These are phyloP conservation scores for Eumaeus atala DNA, from an alignment of 1,140 invertebrate species.

Conservation along the genomic window DNA sequence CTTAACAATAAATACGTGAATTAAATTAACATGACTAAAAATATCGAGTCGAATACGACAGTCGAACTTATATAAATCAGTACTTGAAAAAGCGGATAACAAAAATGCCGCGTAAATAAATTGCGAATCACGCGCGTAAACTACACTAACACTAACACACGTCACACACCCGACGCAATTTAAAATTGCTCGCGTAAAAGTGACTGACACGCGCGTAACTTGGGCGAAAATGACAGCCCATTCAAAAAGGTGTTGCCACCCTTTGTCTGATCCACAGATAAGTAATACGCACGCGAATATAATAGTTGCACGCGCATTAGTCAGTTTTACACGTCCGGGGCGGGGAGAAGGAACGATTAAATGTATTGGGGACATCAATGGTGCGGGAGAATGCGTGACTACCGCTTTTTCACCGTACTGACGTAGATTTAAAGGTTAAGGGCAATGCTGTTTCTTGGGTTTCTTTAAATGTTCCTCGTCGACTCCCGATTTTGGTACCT, in stretches of 20 bases:
- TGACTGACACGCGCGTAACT: slow-evolving; percentile 9
- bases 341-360: slow-evolving; percentile 30
- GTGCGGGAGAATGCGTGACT: slow-evolving; percentile 28
- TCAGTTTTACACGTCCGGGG: slow-evolving; percentile 26
- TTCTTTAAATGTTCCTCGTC: slow-evolving; percentile 91
- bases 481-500: slow-evolving; percentile 85
- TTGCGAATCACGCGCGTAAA: slow-evolving; percentile 45
- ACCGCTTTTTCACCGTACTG: slow-evolving; percentile 66
- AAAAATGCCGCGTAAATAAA: slow-evolving; percentile 37
- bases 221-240: too few relatives aligned
- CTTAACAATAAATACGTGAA: slow-evolving; percentile 52
- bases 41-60: slow-evolving; percentile 15
- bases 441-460: slow-evolving; percentile 82
- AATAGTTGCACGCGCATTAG: slow-evolving; percentile 17
- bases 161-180: slow-evolving; percentile 27
- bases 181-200: slow-evolving; percentile 17
- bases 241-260: background rate
- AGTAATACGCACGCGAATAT: slow-evolving; percentile 14
- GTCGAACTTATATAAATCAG: slow-evolving; percentile 49
- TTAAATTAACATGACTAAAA: slow-evolving; percentile 33
- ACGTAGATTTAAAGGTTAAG: slow-evolving; percentile 69
- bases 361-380: slow-evolving; percentile 27
- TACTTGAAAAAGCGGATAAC: slow-evolving; percentile 54
- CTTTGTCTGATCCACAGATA: background rate
- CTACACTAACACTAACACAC: slow-evolving; percentile 41